phyloP scores from a whole-genome alignment of 2,888 invertebrate genomes.

The Schrankia costaestrigalis region DNA sequence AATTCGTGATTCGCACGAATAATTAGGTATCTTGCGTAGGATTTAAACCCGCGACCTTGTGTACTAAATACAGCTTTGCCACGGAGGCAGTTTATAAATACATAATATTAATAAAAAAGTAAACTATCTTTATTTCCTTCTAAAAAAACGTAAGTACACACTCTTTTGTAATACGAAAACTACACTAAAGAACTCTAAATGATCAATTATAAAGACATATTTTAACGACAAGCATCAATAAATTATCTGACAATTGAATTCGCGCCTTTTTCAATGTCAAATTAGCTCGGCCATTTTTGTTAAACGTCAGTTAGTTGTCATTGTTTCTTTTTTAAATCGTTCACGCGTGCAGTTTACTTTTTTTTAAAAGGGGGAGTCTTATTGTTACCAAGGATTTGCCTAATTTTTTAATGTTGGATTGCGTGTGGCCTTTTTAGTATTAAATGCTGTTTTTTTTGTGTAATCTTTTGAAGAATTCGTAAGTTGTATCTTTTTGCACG shows the following conservation, averaged over 20 bases:
- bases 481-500: conserved; percentile 34
- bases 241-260: conserved; percentile 74
- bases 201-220: conserved; percentile 64
- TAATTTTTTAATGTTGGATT: conserved; percentile 18
- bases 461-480: conserved; percentile 31
- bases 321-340: conserved; percentile 59
- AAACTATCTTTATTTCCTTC: too few species aligned
- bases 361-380: conserved; percentile 60
- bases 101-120: too few species aligned
- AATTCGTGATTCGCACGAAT: too few species aligned
- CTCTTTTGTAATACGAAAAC: too few species aligned
- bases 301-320: conserved; percentile 52
- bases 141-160: too few species aligned
- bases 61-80: too few species aligned
- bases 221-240: conserved; percentile 71
- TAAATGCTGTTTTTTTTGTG: conserved; percentile 13
- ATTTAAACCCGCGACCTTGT: too few species aligned
- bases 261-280: conserved; percentile 76
- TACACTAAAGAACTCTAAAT: conserved; percentile 6
- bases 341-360: conserved; percentile 59
- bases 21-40: too few species aligned
- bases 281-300: conserved; percentile 70
- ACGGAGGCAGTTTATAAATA: too few species aligned
- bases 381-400: conserved; percentile 35
- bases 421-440: conserved; percentile 31